Base-by-base conservation (phyloP, 2,888 invertebrate genomes). In the Acanthoscelides obtectus region DNA sequence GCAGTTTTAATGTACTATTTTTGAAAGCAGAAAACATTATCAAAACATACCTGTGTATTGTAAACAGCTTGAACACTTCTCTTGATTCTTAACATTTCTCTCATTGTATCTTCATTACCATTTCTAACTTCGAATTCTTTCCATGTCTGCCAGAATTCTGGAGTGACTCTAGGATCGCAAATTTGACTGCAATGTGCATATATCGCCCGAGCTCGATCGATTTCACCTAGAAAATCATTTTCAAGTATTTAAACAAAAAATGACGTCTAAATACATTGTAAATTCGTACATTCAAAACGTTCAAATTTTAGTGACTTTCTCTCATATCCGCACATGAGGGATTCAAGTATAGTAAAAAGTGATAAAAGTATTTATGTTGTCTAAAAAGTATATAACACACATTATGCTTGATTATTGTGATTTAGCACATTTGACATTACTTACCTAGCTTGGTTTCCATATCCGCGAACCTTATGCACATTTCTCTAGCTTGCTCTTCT, bases 171-270 rank as follows among this genome's bases (percentile, higher is more conserved):
- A 0, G 99, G 99, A 88, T 99, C 99, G 86, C 98, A 99, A 86
- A 99, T 96, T 88, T 99, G 99, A 80, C 98, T 97, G 82, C 98
- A 98, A 85, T 99, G 98, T 0, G 95, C 94, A 84, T 99, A 99
- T 80, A 99, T 94, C 0, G 98, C 98, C 76, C 99, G 87, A 0
- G 99, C 99, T 77, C 99, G 89, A 85, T 99, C 99, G 72, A 99
- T 96, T 89, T 99, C 99, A 67, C 99, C 99, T 71, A 25, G 22
- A 69, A 70, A 8, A 71, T n/a, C n/a, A n/a, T n/a, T n/a, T n/a
- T n/a, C n/a, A n/a, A n/a, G n/a, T n/a, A n/a, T n/a, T 21, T 25
- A n/a, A n/a, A n/a, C n/a, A n/a, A n/a, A n/a, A n/a, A n/a, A n/a
- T n/a, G n/a, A n/a, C n/a, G n/a, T n/a, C n/a, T n/a, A n/a, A n/a